phyloP scores from a whole-genome alignment of 2,113 vertebrate genomes.

The Paramisgurnus dabryanus region DNA sequence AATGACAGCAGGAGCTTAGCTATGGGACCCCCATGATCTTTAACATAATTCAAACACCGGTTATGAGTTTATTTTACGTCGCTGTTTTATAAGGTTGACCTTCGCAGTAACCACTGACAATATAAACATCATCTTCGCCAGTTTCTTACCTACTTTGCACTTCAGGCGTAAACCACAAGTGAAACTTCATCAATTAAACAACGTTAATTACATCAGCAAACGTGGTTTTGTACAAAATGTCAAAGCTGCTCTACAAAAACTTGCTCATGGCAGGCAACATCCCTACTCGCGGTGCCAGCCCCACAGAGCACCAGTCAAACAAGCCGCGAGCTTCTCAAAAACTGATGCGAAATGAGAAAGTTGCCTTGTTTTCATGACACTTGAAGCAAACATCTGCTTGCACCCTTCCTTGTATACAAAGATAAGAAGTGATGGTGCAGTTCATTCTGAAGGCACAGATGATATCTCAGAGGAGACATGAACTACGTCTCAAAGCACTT shows the following conservation, averaged over 20 bases:
- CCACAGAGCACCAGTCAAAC: neutral
- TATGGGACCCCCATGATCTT: too few relatives aligned
- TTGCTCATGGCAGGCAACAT: neutral
- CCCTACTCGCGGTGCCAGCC: neutral
- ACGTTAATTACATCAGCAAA: neutral
- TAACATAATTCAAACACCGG: too few relatives aligned
- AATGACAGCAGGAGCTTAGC: too few relatives aligned
- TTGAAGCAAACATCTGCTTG: neutral
- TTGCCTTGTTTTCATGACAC: constrained; percentile 60
- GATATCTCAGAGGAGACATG: neutral
- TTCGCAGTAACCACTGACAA: neutral
- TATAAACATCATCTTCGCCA: neutral
- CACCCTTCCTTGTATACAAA: constrained; percentile 7
- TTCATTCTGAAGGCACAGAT: neutral
- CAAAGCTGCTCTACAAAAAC: neutral
- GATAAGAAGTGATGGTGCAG: neutral
- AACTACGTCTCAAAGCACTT: neutral
- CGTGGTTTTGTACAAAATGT: neutral
- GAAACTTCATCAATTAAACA: constrained; percentile 7
- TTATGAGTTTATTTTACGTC: too few relatives aligned
- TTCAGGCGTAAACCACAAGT: neutral
- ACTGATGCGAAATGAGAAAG: constrained; percentile 68
- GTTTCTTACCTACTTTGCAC: neutral
- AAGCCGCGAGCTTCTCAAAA: constrained; percentile 58
- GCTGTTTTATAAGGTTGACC: too few relatives aligned